Percentiles rank a stretch among this genome's conserved stretches.
These are phyloP conservation scores for Clarias laeviceps DNA, from an alignment of 2,797 vertebrate genomes.

Conservation along the genomic window DNA sequence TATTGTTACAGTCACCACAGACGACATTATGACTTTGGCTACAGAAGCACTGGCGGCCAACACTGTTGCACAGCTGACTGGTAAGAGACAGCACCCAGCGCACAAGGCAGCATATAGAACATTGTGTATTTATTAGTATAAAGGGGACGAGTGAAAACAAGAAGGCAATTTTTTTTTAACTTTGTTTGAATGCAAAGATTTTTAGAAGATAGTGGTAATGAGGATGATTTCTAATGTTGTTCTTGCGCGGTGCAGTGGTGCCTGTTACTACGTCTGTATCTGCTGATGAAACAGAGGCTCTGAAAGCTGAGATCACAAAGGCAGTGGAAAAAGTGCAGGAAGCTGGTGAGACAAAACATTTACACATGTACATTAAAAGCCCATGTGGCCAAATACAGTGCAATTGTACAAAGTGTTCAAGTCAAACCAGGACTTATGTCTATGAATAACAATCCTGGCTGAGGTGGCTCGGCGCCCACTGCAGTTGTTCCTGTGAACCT, in stretches of 20 bases:
- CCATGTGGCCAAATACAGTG: background rate
- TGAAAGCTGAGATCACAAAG: slow-evolving; percentile 97
- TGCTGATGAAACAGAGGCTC: slow-evolving; percentile 90
- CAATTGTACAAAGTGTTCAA: background rate
- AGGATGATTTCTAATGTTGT: background rate
- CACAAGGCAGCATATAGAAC: too few relatives aligned
- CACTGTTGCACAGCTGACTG: slow-evolving; percentile 90
- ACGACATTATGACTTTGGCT: slow-evolving; percentile 91
- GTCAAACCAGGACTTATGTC: too few relatives aligned
- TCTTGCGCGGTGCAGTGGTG: slow-evolving; percentile 76
- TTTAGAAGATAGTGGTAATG: background rate
- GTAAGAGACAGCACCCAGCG: slow-evolving; percentile 64
- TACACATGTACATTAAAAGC: background rate
- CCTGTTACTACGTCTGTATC: slow-evolving; percentile 86
- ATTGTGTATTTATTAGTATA: background rate
- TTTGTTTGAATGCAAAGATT: slow-evolving; percentile 8
- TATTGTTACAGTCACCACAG: slow-evolving; percentile 88
- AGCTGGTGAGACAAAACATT: slow-evolving; percentile 79
- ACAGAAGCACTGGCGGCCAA: slow-evolving; percentile 87
- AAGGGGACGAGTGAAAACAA: background rate
- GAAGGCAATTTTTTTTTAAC: background rate
- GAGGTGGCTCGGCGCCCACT: too few relatives aligned
- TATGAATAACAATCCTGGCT: too few relatives aligned
- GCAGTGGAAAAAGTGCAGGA: slow-evolving; percentile 97
- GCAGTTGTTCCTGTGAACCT: too few relatives aligned